Evolutionary conservation across 2,113 vertebrate genomes (phyloP).

Genomic region (Carassius carassius): DNA sequence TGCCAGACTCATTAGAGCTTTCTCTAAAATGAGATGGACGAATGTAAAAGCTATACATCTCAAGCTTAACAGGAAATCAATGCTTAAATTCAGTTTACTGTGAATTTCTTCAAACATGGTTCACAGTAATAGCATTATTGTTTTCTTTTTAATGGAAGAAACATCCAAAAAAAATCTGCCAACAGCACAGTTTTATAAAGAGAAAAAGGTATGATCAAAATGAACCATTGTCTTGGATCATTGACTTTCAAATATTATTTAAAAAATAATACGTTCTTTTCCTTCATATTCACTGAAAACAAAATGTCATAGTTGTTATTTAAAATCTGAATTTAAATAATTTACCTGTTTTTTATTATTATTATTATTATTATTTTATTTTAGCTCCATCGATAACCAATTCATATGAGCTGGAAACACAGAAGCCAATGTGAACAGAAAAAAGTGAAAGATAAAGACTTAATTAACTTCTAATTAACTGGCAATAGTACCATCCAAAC

Average conservation of each 20-base stretch:
- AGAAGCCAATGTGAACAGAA: neutral
- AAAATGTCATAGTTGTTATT: neutral
- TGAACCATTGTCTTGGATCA: neutral
- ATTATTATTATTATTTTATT: neutral
- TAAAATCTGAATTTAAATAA: neutral
- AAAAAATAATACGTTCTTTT: neutral
- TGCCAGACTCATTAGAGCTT: neutral
- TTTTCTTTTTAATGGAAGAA: neutral
- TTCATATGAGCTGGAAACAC: neutral
- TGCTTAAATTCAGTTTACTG: neutral
- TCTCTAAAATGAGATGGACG: neutral
- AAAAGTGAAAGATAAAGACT: neutral
- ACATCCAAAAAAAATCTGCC: neutral
- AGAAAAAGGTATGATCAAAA: neutral
- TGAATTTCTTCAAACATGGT: neutral
- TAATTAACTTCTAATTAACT: neutral
- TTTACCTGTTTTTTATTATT: no score
- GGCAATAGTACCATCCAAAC: neutral
- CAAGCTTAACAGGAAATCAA: conserved; percentile 10
- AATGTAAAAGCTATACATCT: conserved; percentile 1
- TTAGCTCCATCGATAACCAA: neutral
- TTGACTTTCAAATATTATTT: neutral
- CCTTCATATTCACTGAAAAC: neutral
- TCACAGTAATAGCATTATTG: neutral
- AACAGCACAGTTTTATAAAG: neutral